Percentiles rank a stretch among this genome's conserved stretches.
phyloP scores from a whole-genome alignment of 2,888 invertebrate species.

The Drosophila subquinaria region DNA sequence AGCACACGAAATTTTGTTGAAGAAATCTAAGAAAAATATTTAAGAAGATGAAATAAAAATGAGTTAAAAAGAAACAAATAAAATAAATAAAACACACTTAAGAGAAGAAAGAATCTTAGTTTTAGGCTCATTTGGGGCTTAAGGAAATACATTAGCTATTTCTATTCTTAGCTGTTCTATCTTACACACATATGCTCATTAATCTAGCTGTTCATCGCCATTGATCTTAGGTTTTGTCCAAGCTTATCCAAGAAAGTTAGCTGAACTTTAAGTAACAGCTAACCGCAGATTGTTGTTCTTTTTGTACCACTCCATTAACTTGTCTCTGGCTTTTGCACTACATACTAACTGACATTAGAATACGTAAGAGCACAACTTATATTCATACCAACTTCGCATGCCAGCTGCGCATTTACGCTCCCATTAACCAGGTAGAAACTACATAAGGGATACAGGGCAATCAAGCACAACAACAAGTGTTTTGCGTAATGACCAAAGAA shows the following conservation, averaged over 20 bases:
- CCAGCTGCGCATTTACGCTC: conserved; percentile 80
- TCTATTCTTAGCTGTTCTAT: neutral
- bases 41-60: neutral
- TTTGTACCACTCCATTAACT: conserved; percentile 74
- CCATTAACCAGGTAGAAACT: conserved; percentile 74
- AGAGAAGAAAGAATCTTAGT: neutral
- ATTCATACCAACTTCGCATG: conserved; percentile 67
- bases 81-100: neutral
- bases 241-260: conserved; percentile 48
- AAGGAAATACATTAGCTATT: neutral
- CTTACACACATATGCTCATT: conserved; percentile 8
- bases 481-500: conserved; percentile 75
- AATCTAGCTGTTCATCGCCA: conserved; percentile 33
- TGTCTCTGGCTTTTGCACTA: conserved; percentile 76
- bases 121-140: neutral
- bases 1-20: neutral
- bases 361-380: conserved; percentile 42
- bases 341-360: conserved; percentile 71
- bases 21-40: conserved; percentile 4
- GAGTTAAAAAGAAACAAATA: neutral
- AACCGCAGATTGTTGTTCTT: conserved; percentile 39
- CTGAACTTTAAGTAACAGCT: conserved; percentile 44
- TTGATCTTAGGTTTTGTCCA: conserved; percentile 41
- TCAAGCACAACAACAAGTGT: conserved; percentile 59
- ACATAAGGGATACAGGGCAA: conserved; percentile 36